phyloP scores from a whole-genome alignment of 2,113 vertebrate species.

The Salvelinus fontinalis region DNA sequence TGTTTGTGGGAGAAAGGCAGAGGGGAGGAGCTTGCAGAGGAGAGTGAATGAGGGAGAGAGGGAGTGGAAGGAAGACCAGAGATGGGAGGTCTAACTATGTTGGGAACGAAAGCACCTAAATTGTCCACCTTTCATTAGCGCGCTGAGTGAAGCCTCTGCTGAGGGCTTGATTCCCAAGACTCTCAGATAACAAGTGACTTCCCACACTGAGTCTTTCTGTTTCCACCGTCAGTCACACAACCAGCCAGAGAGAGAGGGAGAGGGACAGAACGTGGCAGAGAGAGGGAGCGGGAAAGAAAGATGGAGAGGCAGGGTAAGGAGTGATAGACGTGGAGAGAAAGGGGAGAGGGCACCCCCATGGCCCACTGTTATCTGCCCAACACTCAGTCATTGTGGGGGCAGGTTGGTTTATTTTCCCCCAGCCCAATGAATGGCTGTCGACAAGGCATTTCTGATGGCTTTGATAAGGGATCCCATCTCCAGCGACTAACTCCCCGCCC shows the following conservation, averaged over 20 bases:
- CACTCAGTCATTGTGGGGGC: constrained; percentile 64
- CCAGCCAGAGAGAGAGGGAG: constrained; percentile 46
- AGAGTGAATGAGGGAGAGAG: background rate
- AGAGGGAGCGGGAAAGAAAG: background rate
- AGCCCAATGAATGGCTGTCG: constrained; percentile 77
- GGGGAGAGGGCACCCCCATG: constrained; percentile 71
- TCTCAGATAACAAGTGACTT: constrained; percentile 84
- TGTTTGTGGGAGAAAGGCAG: constrained; percentile 25
- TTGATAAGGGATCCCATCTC: constrained; percentile 74
- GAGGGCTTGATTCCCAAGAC: constrained; percentile 81
- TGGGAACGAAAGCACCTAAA: constrained; percentile 78
- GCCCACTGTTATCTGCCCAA: constrained; percentile 73
- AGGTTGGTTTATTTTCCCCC: constrained; percentile 74
- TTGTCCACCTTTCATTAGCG: constrained; percentile 81
- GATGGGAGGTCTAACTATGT: constrained; percentile 72
- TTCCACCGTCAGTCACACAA: constrained; percentile 77
- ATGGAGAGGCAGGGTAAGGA: background rate
- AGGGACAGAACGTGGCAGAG: constrained; percentile 30
- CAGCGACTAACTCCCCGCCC: constrained; percentile 30
- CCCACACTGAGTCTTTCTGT: constrained; percentile 82
- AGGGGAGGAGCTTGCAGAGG: background rate
- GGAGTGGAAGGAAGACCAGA: constrained; percentile 54
- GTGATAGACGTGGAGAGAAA: constrained; percentile 51
- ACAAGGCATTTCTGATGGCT: constrained; percentile 78
- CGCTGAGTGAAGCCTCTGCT: constrained; percentile 80